Base-by-base conservation (phyloP, 2,888 invertebrate genomes). In the Electrophaes corylata region DNA sequence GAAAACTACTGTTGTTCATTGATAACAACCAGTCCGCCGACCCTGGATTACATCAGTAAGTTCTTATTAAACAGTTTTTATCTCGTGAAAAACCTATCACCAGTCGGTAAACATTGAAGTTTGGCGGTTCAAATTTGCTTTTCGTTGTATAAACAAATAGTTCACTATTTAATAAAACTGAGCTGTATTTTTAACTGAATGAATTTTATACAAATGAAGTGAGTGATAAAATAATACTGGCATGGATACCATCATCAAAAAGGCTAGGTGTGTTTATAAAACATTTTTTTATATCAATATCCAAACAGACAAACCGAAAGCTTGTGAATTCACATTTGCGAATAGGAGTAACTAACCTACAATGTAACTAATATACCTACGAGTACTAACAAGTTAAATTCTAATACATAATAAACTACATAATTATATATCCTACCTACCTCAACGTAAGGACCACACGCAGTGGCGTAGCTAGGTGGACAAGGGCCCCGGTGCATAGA, bases 31-130 rank as follows among this genome's bases (percentile, higher is more conserved):
- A 40, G 56, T 47, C 35, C 33, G 41, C 43, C 67, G 64, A 66
- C 63, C 65, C 54, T 60, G 70, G 67, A 75, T 72, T 73, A 71
- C 26, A 70, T 65, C 65, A 55, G 79, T 81, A 76, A 78, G 79
- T 78, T 76, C 40, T 53, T 44, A 59, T 29, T 60, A 62, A 55
- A 57, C 66, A 63, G 47, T 64, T 81, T 75, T 83, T 83, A 81
- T 81, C 79, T 78, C 64, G 57, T 43, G 39, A 18, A 49, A 60
- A 65, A 68, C 65, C 62, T 80, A 76, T 78, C 72, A 62, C n/a
- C 46, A 41, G 58, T 66, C 62, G 68, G 78, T 83, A 83, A 81
- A 83, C 78, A 81, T 65, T 71, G 66, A 61, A 69, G 67, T 74
- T 79, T 71, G 68, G 70, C 72, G 69, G 70, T 68, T 68, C 66